These are phyloP conservation scores for Nomada hirtipes DNA, from an alignment of 2,888 invertebrate genomes.

Conservation along the genomic window DNA sequence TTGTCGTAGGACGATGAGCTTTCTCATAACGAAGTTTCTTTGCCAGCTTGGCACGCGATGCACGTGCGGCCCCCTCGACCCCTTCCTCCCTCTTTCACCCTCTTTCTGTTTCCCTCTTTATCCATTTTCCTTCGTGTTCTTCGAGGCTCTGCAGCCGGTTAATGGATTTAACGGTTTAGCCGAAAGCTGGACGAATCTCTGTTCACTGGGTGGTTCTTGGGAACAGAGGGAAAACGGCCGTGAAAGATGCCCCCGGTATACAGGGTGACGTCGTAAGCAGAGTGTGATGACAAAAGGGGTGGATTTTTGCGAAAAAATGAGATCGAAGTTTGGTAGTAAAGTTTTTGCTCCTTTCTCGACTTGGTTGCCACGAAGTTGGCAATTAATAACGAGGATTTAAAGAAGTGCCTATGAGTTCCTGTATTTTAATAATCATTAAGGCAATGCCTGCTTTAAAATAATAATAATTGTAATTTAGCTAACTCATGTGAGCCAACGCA, in stretches of 20 bases:
- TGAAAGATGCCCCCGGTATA: slow-evolving; percentile 68
- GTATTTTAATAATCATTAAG: too few species aligned
- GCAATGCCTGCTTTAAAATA: too few species aligned
- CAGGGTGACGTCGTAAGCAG: too few species aligned
- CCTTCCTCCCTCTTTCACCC: background rate
- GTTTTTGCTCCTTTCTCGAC: too few species aligned
- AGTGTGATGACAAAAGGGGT: background rate
- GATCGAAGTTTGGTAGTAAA: background rate
- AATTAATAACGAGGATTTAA: too few species aligned
- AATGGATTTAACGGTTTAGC: slow-evolving; percentile 69
- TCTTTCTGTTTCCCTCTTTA: too few species aligned
- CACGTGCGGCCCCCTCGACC: slow-evolving; percentile 63
- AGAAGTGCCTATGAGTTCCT: too few species aligned
- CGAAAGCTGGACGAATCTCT: slow-evolving; percentile 60
- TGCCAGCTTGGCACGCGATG: slow-evolving; percentile 66
- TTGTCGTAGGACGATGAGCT: slow-evolving; percentile 66
- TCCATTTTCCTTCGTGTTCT: background rate
- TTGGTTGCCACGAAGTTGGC: too few species aligned
- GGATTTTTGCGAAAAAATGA: background rate
- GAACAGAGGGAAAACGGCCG: slow-evolving; percentile 46
- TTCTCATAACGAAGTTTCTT: slow-evolving; percentile 73
- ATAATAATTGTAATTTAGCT: too few species aligned
- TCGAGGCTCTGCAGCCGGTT: slow-evolving; percentile 40
- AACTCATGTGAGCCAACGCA: too few species aligned
- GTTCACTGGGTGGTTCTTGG: slow-evolving; percentile 26